Base-by-base conservation (phyloP, 2,888 invertebrate species). In the Ormyrus nitidulus region DNA sequence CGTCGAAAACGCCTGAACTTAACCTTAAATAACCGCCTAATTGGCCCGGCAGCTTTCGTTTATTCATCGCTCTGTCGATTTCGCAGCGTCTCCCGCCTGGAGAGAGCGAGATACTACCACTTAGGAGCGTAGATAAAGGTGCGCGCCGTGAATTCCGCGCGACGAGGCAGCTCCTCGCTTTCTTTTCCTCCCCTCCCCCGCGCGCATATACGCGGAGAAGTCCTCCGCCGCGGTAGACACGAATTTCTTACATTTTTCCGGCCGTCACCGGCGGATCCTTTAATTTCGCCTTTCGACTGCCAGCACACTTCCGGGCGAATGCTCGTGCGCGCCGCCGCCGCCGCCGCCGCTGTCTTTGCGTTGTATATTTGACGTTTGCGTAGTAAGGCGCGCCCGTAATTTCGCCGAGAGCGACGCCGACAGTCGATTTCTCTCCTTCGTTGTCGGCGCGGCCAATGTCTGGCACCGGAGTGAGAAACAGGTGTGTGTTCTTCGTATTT, bases 171-270 rank as follows among this genome's bases (percentile, higher is more conserved):
- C 53, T 34, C 62, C 46, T 11, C 44, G 56, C 48, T 53, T 53
- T 61, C 13, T 59, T 13, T 71, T 11, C 34, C 6, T 9, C 51
- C 49, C 7, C 6, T 73, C 9, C 11, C 13, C 19, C 48, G 11
- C 19, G 46, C 44, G 49, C 13, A 68, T 58, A 74, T 74, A 53
- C 34, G 11, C 1, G n/a, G 34, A 11, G n/a, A 11, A 53, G 54
- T 54, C 13, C 54, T 13, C 6, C 62, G 48, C 10, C 11, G 19
- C 66, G 53, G 59, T 46, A 64, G 65, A 66, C 75, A 76, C 75
- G 68, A 78, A 81, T 78, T 78, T 78, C 62, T 81, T 68, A 72
- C 74, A 81, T 81, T 81, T 81, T 78, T 81, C 68, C 59, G 64
- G 34, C 7, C 66, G 68, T 53, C 77, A 58, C 59, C 53, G 61